Conservation (phyloP, 2,113 vertebrate species). For the Tychaedon coryphoeus region DNA sequence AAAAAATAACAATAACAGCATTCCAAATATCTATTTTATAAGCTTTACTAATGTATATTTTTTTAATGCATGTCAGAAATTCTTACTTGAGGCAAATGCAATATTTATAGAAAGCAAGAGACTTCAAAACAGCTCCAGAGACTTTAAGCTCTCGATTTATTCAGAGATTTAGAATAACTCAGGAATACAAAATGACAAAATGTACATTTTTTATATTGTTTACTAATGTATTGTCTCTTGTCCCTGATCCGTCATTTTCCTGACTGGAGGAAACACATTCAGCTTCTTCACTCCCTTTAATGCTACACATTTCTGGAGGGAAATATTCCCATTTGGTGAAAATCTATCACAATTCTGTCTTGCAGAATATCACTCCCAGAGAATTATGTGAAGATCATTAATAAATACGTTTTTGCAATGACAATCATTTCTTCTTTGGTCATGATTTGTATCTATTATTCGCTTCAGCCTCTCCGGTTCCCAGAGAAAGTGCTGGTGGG, state of each 20-base stretch:
- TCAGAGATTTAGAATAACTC: conserved; percentile 66
- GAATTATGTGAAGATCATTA: conserved; percentile 62
- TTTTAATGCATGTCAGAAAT: conserved; percentile 71
- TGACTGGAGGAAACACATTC: conserved; percentile 59
- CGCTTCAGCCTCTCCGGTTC: neutral
- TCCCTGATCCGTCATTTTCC: conserved; percentile 64
- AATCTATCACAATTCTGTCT: conserved; percentile 66
- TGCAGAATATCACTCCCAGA: conserved; percentile 36
- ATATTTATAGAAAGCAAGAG: conserved; percentile 72
- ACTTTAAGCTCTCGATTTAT: conserved; percentile 64
- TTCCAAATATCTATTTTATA: conserved; percentile 68
- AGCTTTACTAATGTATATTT: conserved; percentile 69
- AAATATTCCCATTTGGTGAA: conserved; percentile 67
- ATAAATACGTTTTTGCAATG: conserved; percentile 56
- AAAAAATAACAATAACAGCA: conserved; percentile 65
- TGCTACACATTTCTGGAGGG: conserved; percentile 60
- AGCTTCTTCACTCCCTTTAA: conserved; percentile 56
- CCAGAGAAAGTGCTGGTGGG: neutral
- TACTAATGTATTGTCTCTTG: conserved; percentile 64
- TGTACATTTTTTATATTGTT: conserved; percentile 69
- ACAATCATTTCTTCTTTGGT: conserved; percentile 54
- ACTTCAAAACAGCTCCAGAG: conserved; percentile 70
- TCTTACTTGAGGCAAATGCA: conserved; percentile 69
- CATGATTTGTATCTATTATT: conserved; percentile 41
- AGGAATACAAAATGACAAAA: conserved; percentile 71